These are phyloP conservation scores for Oreohelix idahoensis DNA, from an alignment of 1,140 invertebrate genomes.

Conservation along the genomic window DNA sequence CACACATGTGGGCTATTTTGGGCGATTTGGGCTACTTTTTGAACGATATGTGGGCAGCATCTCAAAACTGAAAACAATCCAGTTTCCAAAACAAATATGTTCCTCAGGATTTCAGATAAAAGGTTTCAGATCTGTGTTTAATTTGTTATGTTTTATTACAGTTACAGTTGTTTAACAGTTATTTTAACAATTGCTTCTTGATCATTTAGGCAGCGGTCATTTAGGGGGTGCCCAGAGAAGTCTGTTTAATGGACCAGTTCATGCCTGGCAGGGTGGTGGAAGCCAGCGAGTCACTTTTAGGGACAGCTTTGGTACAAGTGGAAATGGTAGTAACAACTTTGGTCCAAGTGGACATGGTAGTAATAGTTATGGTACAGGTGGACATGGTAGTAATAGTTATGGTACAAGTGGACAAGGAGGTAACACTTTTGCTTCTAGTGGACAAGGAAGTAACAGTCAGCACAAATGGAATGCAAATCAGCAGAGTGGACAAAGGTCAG, in stretches of 20 bases:
- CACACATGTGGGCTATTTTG: no score
- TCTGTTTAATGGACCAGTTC: conserved; percentile 5
- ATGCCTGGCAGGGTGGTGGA: conserved; percentile 10
- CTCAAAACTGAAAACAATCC: no score
- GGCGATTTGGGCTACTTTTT: no score
- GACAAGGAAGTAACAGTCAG: conserved; percentile 34
- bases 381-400: conserved; percentile 39
- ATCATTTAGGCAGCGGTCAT: no score
- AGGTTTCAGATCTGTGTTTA: no score
- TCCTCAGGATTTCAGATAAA: no score
- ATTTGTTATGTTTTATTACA: no score
- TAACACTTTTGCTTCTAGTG: not conserved
- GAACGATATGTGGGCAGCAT: no score
- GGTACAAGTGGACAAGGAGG: conserved; percentile 18
- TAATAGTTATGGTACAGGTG: conserved; percentile 44
- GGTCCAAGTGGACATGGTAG: conserved; percentile 21
- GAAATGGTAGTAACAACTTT: conserved; percentile 38
- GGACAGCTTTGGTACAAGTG: conserved; percentile 45
- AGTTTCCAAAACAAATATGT: not conserved
- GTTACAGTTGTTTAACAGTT: not conserved
- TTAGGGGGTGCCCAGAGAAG: conserved; percentile 23
- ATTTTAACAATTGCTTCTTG: not conserved
- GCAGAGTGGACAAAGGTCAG: not conserved
- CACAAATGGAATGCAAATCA: conserved; percentile 51
- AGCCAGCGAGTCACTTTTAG: conserved; percentile 41